phyloP scores from a whole-genome alignment of 2,113 vertebrate genomes.

The Crotalus viridis region DNA sequence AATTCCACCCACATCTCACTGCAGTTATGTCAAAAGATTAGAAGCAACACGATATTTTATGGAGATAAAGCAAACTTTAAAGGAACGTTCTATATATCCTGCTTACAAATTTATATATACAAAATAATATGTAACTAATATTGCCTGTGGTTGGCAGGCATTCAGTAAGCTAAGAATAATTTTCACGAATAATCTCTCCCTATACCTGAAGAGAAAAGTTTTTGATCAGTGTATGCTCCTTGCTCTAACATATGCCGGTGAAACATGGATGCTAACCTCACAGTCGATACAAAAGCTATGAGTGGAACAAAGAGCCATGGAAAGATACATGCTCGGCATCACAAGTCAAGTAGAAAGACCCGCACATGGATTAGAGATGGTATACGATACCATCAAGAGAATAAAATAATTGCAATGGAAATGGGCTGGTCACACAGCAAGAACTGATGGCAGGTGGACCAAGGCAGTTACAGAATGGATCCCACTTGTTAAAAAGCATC shows the following conservation, averaged over 20 bases:
- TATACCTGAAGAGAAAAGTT: background rate
- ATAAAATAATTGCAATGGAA: background rate
- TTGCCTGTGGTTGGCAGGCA: background rate
- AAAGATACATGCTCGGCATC: background rate
- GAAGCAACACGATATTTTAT: conserved; percentile 54
- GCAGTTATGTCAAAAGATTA: background rate
- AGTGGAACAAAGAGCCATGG: background rate
- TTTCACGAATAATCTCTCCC: background rate
- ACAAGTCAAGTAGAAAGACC: background rate
- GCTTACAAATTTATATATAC: conserved; percentile 60
- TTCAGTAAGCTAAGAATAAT: background rate
- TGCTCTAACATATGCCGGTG: background rate
- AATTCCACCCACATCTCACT: background rate
- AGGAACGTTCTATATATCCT: background rate
- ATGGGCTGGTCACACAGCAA: background rate
- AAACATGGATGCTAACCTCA: background rate
- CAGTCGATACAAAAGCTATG: background rate
- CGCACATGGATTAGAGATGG: background rate
- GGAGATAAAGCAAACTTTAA: conserved; percentile 57
- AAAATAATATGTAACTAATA: conserved; percentile 35
- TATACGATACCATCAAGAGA: background rate
- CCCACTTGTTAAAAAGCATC: background rate
- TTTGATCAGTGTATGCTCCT: background rate
- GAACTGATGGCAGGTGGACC: background rate
- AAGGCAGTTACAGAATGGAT: background rate